phyloP scores from a whole-genome alignment of 1,140 invertebrate species.

The Asbolus verrucosus region DNA sequence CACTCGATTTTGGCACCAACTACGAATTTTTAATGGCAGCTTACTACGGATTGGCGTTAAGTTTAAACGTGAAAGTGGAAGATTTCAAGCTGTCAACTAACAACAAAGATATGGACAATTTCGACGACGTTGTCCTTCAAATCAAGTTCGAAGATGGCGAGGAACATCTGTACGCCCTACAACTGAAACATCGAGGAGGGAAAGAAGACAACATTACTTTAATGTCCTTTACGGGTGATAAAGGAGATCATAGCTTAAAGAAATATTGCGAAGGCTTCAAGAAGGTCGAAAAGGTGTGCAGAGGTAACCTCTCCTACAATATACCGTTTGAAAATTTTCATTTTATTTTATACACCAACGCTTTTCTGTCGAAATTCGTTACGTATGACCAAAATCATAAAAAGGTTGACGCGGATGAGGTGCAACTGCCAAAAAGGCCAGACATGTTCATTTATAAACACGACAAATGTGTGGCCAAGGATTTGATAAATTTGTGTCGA shows the following conservation, averaged over 20 bases:
- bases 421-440: background rate
- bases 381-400: background rate
- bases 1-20: background rate
- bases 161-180: slow-evolving; percentile 7
- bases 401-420: slow-evolving; percentile 1
- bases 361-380: background rate
- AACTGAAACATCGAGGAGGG: slow-evolving; percentile 1
- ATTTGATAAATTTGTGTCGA: background rate
- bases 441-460: background rate
- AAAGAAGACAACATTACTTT: slow-evolving; percentile 1
- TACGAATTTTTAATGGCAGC: slow-evolving; percentile 19
- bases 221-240: background rate
- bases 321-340: slow-evolving; percentile 10
- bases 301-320: background rate
- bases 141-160: background rate
- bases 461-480: slow-evolving; percentile 1
- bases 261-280: slow-evolving; percentile 16
- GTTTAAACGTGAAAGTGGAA: background rate
- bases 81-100: slow-evolving; percentile 19
- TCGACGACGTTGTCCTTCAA: slow-evolving; percentile 15
- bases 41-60: slow-evolving; percentile 1
- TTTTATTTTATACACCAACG: slow-evolving; percentile 18
- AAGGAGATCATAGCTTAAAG: background rate
- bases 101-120: slow-evolving; percentile 11
- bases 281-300: background rate